Base-by-base conservation (phyloP, 2,113 vertebrate genomes). In the Anoplopoma fimbria region DNA sequence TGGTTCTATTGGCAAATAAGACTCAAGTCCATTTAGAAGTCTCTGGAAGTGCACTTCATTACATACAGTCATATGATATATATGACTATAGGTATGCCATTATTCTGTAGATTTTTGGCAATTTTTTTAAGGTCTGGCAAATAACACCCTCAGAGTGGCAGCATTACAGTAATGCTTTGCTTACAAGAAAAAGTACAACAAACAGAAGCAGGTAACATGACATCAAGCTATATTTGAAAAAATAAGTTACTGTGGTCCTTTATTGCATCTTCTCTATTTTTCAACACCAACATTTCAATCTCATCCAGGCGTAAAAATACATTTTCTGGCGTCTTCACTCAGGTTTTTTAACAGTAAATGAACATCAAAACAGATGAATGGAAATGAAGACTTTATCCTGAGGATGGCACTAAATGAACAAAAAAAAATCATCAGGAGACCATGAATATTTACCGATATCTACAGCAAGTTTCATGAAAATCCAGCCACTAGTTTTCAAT, bases 231-330 rank as follows among this genome's bases (percentile, higher is more conserved):
- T 63, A 36, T 63, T 36, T 63, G 21, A 36, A 34, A n/a, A 62
- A 63, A 63, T 63, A 63, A 63, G 61, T 63, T 38, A 38, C 23
- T 36, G 31, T 63, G 61, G 61, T 63, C 33, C 33, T 63, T 38
- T 63, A 63, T 63, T 63, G 21, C 34, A 38, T 65, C 5, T 65
- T 42, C n/a, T 65, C n/a, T 65, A 27, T 65, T 42, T 42, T 42
- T 4, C 17, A 42, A 65, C 36, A 65, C 63, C 36, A 65, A 65
- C 14, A 42, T 25, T 14, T 65, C 19, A 34, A 62, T 34, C 12
- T 51, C 31, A 51, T 9, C 19, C 27, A 49, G 45, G 29, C 7
- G 1, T n/a, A 15, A 53, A 36, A 25, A 53, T n/a, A n/a, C 23
- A 23, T 49, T 13, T 19, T 63, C 21, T 36, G 5, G 9, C 6